Evolutionary conservation across 2,888 invertebrate species (phyloP).

Genomic region (Clepsis dumicolana): DNA sequence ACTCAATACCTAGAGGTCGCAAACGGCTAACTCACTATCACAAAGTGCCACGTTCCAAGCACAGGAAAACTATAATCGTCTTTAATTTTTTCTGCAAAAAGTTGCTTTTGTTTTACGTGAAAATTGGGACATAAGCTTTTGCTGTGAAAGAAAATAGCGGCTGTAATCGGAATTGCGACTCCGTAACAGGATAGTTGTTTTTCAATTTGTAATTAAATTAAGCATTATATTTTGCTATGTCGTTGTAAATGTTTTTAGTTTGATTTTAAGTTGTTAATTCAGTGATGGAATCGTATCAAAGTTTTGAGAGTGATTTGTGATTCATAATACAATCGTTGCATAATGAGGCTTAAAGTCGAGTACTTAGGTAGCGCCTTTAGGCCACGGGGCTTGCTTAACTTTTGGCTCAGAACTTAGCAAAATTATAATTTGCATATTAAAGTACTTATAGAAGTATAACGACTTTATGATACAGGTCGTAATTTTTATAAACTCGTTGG

Average conservation of each 20-base stretch:
- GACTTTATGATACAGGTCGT: too few relatives aligned
- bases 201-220: constrained; percentile 16
- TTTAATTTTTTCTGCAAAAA: not conserved
- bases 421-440: too few relatives aligned
- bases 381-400: too few relatives aligned
- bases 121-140: not conserved
- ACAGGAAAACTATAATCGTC: not conserved
- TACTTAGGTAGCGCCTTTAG: too few relatives aligned
- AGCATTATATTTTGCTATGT: not conserved
- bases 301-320: too few relatives aligned
- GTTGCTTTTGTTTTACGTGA: not conserved
- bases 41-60: not conserved
- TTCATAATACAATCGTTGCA: too few relatives aligned
- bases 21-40: constrained; percentile 6
- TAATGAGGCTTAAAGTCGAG: too few relatives aligned
- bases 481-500: too few relatives aligned
- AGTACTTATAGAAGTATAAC: too few relatives aligned
- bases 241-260: not conserved
- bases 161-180: constrained; percentile 18
- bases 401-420: too few relatives aligned
- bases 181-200: constrained; percentile 22
- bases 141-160: not conserved
- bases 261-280: not conserved
- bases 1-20: constrained; percentile 25
- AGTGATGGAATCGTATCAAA: not conserved